Conservation (phyloP, 2,888 invertebrate genomes). For the Callyntrura sp. region DNA sequence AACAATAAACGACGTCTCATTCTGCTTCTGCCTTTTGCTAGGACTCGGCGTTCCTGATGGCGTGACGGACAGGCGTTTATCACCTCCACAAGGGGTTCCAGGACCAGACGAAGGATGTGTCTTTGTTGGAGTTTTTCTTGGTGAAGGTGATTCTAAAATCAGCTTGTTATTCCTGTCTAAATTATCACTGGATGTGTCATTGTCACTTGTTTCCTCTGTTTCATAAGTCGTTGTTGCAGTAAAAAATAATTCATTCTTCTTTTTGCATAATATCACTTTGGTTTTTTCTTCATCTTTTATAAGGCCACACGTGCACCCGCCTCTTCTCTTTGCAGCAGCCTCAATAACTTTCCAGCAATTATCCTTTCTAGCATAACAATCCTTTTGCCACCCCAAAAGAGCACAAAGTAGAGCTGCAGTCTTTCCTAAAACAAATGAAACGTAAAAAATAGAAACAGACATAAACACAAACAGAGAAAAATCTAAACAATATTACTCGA, state of each 20-base stretch:
- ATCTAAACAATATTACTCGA: background rate
- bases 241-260: background rate
- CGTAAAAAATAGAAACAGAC: no score
- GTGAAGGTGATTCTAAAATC: background rate
- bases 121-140: background rate
- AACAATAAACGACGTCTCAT: background rate
- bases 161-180: no score
- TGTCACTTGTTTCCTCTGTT: background rate
- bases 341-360: slow-evolving; percentile 49
- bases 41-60: background rate
- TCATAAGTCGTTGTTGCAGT: background rate
- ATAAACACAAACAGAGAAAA: no score
- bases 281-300: slow-evolving; percentile 40
- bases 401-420: slow-evolving; percentile 81
- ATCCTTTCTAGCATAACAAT: slow-evolving; percentile 44
- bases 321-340: slow-evolving; percentile 41
- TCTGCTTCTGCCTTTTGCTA: slow-evolving; percentile 19
- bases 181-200: no score
- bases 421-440: slow-evolving; percentile 75
- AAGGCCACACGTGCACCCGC: slow-evolving; percentile 74
- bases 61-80: background rate
- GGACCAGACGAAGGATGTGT: background rate
- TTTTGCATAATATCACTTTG: background rate
- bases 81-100: background rate
- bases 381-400: slow-evolving; percentile 77